Evolutionary conservation across 2,797 vertebrate genomes (phyloP).

Genomic region (Tiaroga cobitis): DNA sequence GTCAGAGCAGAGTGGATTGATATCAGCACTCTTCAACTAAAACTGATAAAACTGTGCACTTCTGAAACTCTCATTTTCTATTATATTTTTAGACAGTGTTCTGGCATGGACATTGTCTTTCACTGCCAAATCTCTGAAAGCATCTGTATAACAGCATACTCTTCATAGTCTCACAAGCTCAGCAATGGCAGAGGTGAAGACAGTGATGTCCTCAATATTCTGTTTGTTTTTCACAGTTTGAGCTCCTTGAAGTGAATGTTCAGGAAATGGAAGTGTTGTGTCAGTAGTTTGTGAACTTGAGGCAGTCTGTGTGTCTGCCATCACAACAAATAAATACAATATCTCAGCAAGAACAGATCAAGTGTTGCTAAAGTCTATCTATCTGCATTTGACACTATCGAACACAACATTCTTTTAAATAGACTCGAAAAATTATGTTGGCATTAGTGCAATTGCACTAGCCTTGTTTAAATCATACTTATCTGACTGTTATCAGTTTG

Average conservation of each 20-base stretch:
- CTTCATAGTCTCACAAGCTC: slow-evolving; percentile 67
- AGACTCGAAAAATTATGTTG: too few species aligned
- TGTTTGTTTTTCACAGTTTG: slow-evolving; percentile 72
- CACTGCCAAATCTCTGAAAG: slow-evolving; percentile 47
- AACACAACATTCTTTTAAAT: too few species aligned
- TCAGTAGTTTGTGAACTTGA: slow-evolving; percentile 72
- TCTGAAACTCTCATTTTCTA: neutral
- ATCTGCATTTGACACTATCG: too few species aligned
- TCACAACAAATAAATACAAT: slow-evolving; percentile 32
- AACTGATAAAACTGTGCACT: neutral
- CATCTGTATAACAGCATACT: slow-evolving; percentile 74
- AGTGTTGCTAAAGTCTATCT: too few species aligned
- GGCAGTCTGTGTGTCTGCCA: slow-evolving; percentile 61
- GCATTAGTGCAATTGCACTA: too few species aligned
- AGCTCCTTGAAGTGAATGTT: slow-evolving; percentile 68
- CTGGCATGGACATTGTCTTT: neutral
- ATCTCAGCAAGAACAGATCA: neutral
- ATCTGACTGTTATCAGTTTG: too few species aligned
- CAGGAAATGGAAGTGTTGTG: slow-evolving; percentile 69
- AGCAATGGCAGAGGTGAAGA: slow-evolving; percentile 74
- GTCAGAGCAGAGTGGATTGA: slow-evolving; percentile 3
- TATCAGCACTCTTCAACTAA: neutral
- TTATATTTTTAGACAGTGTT: neutral
- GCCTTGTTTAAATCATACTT: too few species aligned
- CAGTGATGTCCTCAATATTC: slow-evolving; percentile 71